Evolutionary conservation across 2,797 vertebrate species (phyloP).

Genomic region (Paguma larvata): DNA sequence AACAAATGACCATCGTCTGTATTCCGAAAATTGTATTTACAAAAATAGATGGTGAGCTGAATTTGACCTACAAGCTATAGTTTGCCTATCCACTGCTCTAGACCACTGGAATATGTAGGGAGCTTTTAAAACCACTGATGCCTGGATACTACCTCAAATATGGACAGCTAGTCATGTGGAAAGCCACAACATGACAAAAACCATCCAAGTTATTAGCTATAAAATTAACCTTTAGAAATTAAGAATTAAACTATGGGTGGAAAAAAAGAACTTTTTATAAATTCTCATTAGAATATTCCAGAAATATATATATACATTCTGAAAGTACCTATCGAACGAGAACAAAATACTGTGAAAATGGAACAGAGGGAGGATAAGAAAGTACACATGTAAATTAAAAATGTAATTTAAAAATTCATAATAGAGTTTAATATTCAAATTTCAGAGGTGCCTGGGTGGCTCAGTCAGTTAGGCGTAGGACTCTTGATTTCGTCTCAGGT

Average conservation of each 20-base stretch:
- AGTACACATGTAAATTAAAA: background rate
- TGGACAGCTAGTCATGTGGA: background rate
- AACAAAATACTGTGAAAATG: slow-evolving; percentile 12
- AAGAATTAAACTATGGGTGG: background rate
- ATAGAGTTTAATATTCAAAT: background rate
- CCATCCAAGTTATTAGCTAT: background rate
- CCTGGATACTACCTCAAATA: background rate
- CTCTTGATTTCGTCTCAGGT: background rate
- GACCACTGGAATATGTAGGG: background rate
- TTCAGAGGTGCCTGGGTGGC: background rate
- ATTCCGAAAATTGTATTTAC: background rate
- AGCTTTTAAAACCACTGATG: background rate
- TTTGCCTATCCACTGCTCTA: background rate
- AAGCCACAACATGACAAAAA: background rate
- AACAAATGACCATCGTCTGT: background rate
- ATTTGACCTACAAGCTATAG: background rate
- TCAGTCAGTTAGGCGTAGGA: too few species aligned
- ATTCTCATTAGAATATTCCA: background rate
- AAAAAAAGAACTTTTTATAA: background rate
- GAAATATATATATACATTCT: background rate
- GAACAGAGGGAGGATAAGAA: background rate
- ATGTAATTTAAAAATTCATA: background rate
- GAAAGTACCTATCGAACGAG: background rate
- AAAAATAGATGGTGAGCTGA: background rate
- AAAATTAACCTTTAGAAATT: background rate